Percentiles rank a stretch among this genome's conserved stretches.
Conservation (phyloP, 2,113 vertebrate genomes). For the Melanostigma gelatinosum region DNA sequence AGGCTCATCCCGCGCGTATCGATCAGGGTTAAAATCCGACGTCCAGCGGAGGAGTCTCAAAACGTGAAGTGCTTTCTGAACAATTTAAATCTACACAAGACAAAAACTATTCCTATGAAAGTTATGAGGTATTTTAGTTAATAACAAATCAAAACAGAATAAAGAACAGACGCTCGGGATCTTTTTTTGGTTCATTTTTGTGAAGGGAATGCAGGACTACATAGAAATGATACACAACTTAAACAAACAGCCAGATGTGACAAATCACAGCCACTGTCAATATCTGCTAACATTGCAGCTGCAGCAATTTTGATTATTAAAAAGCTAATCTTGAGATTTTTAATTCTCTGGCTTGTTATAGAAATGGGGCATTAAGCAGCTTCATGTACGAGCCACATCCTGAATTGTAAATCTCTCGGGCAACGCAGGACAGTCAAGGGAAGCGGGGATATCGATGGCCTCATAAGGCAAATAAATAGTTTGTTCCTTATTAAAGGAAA, state of each 20-base stretch:
- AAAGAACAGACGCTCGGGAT: neutral
- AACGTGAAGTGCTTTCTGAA: slow-evolving; percentile 31
- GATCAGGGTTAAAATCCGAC: slow-evolving; percentile 34
- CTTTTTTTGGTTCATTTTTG: slow-evolving; percentile 11
- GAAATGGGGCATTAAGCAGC: slow-evolving; percentile 12
- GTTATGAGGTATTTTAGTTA: slow-evolving; percentile 73
- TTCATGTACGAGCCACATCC: slow-evolving; percentile 14
- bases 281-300: slow-evolving; percentile 43
- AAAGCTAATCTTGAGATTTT: slow-evolving; percentile 21
- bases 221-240: neutral
- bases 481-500: slow-evolving; percentile 41
- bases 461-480: slow-evolving; percentile 15
- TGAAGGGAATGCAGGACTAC: neutral
- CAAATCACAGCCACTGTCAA: slow-evolving; percentile 35
- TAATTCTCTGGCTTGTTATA: neutral
- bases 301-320: slow-evolving; percentile 23
- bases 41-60: neutral
- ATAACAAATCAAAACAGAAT: slow-evolving; percentile 34
- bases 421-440: neutral
- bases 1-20: slow-evolving; percentile 17
- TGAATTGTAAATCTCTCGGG: slow-evolving; percentile 4
- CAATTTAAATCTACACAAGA: slow-evolving; percentile 39
- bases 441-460: neutral
- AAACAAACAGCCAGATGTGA: slow-evolving; percentile 34
- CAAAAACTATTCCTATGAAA: slow-evolving; percentile 59